These are phyloP conservation scores for Sarotherodon lohbergeri DNA, from an alignment of 2,113 vertebrate genomes.

Conservation along the genomic window DNA sequence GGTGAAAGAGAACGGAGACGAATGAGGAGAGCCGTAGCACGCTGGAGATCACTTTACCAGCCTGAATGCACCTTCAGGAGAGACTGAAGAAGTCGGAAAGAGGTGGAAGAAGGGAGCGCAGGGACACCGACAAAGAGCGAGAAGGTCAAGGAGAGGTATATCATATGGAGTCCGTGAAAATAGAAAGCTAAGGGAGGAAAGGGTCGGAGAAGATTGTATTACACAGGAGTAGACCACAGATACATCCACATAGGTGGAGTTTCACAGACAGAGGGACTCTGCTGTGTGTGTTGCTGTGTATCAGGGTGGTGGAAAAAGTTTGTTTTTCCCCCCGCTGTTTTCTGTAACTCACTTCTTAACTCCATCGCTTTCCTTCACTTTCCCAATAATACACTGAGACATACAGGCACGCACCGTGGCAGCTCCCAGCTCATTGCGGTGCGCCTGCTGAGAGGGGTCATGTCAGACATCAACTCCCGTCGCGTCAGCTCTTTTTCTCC, in stretches of 20 bases:
- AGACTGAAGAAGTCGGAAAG: background rate
- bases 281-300: background rate
- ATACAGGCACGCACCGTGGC: constrained; percentile 45
- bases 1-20: background rate
- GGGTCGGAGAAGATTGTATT: constrained; percentile 34
- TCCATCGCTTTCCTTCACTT: background rate
- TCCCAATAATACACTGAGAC: constrained; percentile 22
- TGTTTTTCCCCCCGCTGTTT: background rate
- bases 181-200: constrained; percentile 18
- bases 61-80: constrained; percentile 44
- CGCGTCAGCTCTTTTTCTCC: constrained; percentile 73
- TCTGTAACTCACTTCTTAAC: constrained; percentile 2
- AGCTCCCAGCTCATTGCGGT: constrained; percentile 60
- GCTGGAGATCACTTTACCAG: constrained; percentile 56
- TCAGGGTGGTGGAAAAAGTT: background rate
- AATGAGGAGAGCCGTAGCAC: background rate
- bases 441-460: constrained; percentile 78
- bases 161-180: constrained; percentile 46
- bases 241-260: constrained; percentile 33
- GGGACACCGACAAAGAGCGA: constrained; percentile 48
- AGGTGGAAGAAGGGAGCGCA: constrained; percentile 16
- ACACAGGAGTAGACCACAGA: constrained; percentile 45
- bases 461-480: constrained; percentile 84
- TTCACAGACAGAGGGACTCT: background rate
- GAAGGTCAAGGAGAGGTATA: constrained; percentile 62